phyloP scores from a whole-genome alignment of 2,888 invertebrate species.

The Stenoptilia bipunctidactyla region DNA sequence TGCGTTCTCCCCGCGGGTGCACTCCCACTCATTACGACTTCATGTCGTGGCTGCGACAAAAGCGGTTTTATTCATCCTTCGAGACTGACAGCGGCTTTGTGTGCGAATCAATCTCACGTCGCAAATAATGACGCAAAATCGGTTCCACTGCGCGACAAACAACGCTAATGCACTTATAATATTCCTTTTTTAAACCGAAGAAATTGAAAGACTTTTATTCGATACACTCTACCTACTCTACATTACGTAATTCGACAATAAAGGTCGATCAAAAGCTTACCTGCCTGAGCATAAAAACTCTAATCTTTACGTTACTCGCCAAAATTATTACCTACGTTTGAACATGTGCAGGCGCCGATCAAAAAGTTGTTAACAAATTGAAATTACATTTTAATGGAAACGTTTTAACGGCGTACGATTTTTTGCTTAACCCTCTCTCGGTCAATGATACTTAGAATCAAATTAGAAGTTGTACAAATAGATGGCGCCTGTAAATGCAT shows the following conservation, averaged over 20 bases:
- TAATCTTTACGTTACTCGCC: constrained; percentile 1
- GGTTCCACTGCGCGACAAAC: constrained; percentile 49
- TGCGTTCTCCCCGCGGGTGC: constrained; percentile 38
- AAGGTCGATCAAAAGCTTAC: not conserved
- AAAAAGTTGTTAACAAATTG: constrained; percentile 7
- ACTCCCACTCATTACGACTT: constrained; percentile 62
- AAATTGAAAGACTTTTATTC: not conserved
- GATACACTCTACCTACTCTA: too few relatives aligned
- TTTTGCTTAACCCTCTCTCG: constrained; percentile 19
- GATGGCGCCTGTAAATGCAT: constrained; percentile 21
- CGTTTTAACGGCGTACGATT: constrained; percentile 3
- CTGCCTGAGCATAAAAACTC: not conserved
- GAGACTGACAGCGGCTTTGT: constrained; percentile 51
- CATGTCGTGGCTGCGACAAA: constrained; percentile 65
- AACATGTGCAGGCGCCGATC: constrained; percentile 6
- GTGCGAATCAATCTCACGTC: constrained; percentile 56
- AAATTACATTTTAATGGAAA: constrained; percentile 14
- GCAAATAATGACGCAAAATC: constrained; percentile 58
- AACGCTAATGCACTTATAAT: constrained; percentile 45
- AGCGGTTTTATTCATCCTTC: constrained; percentile 38
- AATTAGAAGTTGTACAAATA: constrained; percentile 28
- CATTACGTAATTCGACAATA: not conserved
- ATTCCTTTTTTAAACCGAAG: constrained; percentile 30
- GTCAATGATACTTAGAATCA: constrained; percentile 30
- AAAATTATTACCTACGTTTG: constrained; percentile 3